phyloP scores from a whole-genome alignment of 2,797 vertebrate species.

The Dallia pectoralis region DNA sequence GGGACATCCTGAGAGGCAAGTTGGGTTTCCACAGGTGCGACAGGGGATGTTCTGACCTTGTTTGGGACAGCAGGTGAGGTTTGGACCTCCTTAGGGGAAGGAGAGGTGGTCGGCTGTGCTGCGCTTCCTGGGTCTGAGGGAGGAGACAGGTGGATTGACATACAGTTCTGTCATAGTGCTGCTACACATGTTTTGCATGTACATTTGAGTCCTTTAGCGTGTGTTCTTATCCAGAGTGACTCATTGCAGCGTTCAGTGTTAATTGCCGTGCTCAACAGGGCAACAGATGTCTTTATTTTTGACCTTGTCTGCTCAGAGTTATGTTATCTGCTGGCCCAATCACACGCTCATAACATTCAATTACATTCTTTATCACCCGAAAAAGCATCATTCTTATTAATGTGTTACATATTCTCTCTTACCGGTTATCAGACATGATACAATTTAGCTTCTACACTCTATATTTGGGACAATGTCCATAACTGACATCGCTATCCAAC shows the following conservation, averaged over 20 bases:
- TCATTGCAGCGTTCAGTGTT: too few species aligned
- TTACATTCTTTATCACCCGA: slow-evolving; percentile 34
- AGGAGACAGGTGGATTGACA: slow-evolving; percentile 50
- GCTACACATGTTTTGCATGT: background rate
- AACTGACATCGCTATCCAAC: slow-evolving; percentile 13
- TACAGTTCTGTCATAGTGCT: background rate
- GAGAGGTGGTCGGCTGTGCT: slow-evolving; percentile 27
- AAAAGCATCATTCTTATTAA: slow-evolving; percentile 42
- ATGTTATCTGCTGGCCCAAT: background rate
- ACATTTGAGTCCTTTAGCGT: too few species aligned
- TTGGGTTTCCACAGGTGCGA: slow-evolving; percentile 25
- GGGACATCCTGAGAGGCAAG: slow-evolving; percentile 35
- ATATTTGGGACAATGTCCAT: slow-evolving; percentile 33
- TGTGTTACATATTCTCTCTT: slow-evolving; percentile 10
- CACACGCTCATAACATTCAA: slow-evolving; percentile 3
- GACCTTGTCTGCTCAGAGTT: too few species aligned
- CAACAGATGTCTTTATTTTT: too few species aligned
- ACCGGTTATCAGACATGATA: background rate
- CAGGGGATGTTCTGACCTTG: background rate
- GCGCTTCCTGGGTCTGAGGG: slow-evolving; percentile 70
- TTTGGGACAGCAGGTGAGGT: slow-evolving; percentile 21
- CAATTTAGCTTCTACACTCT: background rate
- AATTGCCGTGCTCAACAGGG: too few species aligned
- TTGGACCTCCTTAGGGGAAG: slow-evolving; percentile 32
- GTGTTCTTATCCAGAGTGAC: too few species aligned